Evolutionary conservation across 1,140 invertebrate species (phyloP).

Genomic region (Trinorchestia longiramus): DNA sequence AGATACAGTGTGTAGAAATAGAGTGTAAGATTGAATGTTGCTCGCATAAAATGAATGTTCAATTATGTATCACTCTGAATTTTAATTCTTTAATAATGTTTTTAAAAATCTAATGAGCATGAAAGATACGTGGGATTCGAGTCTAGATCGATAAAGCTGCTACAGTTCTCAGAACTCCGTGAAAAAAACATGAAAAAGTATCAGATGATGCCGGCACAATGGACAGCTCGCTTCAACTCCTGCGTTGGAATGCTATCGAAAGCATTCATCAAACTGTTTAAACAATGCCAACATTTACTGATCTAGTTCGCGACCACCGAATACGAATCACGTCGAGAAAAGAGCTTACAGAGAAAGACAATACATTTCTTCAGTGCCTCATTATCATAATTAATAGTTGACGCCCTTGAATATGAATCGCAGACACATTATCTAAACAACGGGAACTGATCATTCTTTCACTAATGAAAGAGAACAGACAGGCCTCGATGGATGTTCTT

Average conservation of each 20-base stretch:
- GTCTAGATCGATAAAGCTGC: not conserved
- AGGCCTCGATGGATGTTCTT: not conserved
- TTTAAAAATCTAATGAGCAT: not conserved
- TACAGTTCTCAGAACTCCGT: not conserved
- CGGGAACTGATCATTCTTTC: conserved; percentile 33
- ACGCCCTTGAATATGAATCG: conserved; percentile 20
- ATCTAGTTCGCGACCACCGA: conserved; percentile 15
- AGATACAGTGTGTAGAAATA: not conserved
- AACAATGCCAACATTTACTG: conserved; percentile 12
- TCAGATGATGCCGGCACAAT: not conserved
- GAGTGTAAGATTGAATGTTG: not conserved
- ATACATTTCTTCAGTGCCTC: not conserved
- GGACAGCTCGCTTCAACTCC: not conserved
- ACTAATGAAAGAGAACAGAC: conserved; percentile 50
- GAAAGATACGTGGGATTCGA: not conserved
- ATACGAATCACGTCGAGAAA: not conserved
- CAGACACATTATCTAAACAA: conserved; percentile 49
- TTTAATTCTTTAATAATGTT: not conserved
- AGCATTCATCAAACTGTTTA: conserved; percentile 4
- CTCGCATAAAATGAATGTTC: not conserved
- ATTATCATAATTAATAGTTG: conserved; percentile 48
- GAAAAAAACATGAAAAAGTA: not conserved
- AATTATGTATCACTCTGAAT: not conserved
- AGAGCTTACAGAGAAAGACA: not conserved
- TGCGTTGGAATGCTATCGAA: not conserved